Evolutionary conservation across 2,113 vertebrate genomes (phyloP).

Genomic region (Cyrtonyx montezumae): DNA sequence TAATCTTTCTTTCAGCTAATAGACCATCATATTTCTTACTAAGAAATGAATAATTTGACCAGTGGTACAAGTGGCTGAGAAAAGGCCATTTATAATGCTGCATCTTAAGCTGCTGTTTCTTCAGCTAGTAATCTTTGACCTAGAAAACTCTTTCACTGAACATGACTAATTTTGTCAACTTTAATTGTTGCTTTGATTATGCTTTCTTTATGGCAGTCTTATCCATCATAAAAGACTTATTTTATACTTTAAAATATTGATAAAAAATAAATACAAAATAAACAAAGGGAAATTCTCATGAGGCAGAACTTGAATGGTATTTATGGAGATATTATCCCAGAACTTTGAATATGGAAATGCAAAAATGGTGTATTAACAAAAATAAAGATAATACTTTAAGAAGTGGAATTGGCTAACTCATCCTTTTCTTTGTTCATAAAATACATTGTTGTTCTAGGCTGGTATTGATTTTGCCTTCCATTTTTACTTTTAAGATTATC

Average conservation of each 20-base stretch:
- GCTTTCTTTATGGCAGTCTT: constrained; percentile 55
- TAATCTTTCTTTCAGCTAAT: constrained; percentile 76
- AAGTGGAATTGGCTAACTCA: neutral
- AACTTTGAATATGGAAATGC: neutral
- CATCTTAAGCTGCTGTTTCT: constrained; percentile 57
- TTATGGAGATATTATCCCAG: neutral
- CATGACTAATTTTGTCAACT: constrained; percentile 69
- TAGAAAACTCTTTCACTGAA: constrained; percentile 58
- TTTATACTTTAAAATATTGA: neutral
- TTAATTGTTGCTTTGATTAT: constrained; percentile 67
- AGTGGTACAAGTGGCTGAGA: constrained; percentile 66
- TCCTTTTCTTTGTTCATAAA: neutral
- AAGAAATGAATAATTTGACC: constrained; percentile 67
- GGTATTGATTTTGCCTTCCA: neutral
- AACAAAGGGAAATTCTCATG: neutral
- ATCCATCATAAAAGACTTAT: constrained; percentile 54
- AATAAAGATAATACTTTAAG: neutral
- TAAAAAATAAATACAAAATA: constrained; percentile 3
- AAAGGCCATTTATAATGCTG: constrained; percentile 73
- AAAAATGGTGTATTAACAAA: neutral
- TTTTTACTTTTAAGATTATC: constrained; percentile 3
- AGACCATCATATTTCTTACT: constrained; percentile 73
- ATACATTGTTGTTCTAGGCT: neutral
- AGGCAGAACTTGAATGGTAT: neutral
- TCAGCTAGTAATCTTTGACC: constrained; percentile 66